Percentiles rank a stretch among this genome's conserved stretches.
These are phyloP conservation scores for Syrista parreyssii DNA, from an alignment of 2,888 invertebrate genomes.

Conservation along the genomic window DNA sequence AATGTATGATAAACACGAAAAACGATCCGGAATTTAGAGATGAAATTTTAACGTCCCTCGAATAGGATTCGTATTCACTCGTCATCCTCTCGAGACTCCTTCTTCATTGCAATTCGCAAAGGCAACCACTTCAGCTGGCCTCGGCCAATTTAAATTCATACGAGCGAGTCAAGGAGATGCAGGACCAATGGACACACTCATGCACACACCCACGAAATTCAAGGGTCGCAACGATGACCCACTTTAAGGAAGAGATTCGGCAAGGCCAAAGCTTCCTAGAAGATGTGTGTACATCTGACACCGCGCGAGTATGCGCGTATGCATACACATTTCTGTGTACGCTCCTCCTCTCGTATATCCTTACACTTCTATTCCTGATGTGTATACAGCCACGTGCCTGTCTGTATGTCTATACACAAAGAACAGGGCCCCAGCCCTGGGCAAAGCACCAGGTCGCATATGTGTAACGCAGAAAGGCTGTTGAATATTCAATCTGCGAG, in stretches of 20 bases:
- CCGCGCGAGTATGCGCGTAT: no score
- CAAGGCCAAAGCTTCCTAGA: background rate
- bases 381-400: background rate
- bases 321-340: background rate
- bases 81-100: background rate
- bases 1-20: background rate
- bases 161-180: background rate
- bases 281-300: background rate
- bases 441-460: slow-evolving; percentile 13
- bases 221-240: background rate
- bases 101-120: background rate
- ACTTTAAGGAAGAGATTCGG: background rate
- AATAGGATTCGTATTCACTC: background rate
- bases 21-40: background rate
- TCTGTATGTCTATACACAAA: background rate
- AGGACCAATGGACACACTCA: background rate
- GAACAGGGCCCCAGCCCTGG: background rate
- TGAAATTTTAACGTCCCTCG: background rate
- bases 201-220: background rate
- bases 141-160: background rate
- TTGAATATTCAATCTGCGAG: slow-evolving; percentile 59
- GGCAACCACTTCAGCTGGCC: background rate
- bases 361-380: background rate
- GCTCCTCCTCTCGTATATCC: background rate
- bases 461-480: slow-evolving; percentile 43